These are phyloP conservation scores for Mormyrus proboscirostris DNA, from an alignment of 2,797 vertebrate genomes.

Conservation along the genomic window DNA sequence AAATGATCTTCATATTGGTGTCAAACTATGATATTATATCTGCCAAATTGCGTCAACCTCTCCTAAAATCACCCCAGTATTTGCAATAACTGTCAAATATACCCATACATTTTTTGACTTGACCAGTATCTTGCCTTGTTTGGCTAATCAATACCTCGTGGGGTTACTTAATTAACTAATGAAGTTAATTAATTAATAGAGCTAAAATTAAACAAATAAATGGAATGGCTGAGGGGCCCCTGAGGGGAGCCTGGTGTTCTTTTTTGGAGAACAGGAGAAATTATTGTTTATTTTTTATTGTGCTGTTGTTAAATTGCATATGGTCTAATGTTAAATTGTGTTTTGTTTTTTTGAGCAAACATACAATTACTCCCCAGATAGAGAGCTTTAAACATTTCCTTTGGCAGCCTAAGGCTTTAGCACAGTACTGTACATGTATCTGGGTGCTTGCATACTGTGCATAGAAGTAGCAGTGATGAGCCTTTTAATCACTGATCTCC, in stretches of 20 bases:
- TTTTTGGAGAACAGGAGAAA: background rate
- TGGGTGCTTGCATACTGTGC: conserved; percentile 54
- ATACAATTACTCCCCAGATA: background rate
- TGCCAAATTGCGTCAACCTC: background rate
- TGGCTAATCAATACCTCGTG: background rate
- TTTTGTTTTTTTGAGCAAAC: background rate
- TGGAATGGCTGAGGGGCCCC: background rate
- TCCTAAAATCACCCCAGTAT: background rate
- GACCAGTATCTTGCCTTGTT: background rate
- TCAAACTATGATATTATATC: background rate
- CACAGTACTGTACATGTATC: background rate
- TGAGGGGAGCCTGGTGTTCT: background rate
- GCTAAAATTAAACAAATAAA: background rate
- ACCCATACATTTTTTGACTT: background rate
- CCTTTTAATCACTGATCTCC: conserved; percentile 69
- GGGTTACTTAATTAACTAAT: background rate
- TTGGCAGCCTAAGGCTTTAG: background rate
- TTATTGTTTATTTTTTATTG: background rate
- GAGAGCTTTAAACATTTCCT: background rate
- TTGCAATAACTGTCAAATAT: background rate
- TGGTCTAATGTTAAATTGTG: background rate
- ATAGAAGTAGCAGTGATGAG: conserved; percentile 69
- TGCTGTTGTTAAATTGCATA: background rate
- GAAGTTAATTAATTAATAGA: background rate
- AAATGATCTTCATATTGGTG: background rate